Base-by-base conservation (phyloP, 2,888 invertebrate genomes). In the Cerceris ruficornis region DNA sequence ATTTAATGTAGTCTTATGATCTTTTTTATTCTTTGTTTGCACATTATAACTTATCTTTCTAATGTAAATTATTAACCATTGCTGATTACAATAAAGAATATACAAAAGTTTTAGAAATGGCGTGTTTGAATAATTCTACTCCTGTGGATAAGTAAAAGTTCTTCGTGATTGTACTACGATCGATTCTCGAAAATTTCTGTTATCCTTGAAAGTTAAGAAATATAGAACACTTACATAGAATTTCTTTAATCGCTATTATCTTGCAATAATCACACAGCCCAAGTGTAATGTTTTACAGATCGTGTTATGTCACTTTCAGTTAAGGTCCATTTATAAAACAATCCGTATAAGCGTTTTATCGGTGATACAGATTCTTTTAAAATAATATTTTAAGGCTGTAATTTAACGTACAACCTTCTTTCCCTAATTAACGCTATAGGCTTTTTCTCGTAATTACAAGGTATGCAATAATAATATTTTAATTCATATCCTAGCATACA, bases 11-110 rank as follows among this genome's bases (percentile, higher is more conserved):
- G 8, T 46, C 11, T n/a, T 50, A 50, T n/a, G n/a, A 50, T 46
- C 14, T 58, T 17, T 62, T 65, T 68, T 41, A 42, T 64, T 76
- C 6, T 15, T 13, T 39, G 9, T 54, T 59, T 13, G 58, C 46
- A 13, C 13, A n/a, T 9, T 52, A 9, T 55, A 46, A 61, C 14
- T 7, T 41, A 41, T 50, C 60, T 43, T 61, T 17, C 7, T 41
- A 49, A 11, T 49, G 17, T 62, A 66, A 50, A 60, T 50, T 9
- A 66, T 60, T 15, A 59, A 43, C 60, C 46, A 43, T 41, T 43
- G 7, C n/a, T 46, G 15, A 15, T 50, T 65, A 46, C 43, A 77
- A 77, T 67, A 77, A 77, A 77, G 8, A 64, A 17, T 49, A 28
- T 66, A 54, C n/a, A 59, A 62, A 58, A 17, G 42, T 42, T 15